phyloP scores from a whole-genome alignment of 92 coral and sea anemone genomes.

The Umimayanthus chanpuru region DNA sequence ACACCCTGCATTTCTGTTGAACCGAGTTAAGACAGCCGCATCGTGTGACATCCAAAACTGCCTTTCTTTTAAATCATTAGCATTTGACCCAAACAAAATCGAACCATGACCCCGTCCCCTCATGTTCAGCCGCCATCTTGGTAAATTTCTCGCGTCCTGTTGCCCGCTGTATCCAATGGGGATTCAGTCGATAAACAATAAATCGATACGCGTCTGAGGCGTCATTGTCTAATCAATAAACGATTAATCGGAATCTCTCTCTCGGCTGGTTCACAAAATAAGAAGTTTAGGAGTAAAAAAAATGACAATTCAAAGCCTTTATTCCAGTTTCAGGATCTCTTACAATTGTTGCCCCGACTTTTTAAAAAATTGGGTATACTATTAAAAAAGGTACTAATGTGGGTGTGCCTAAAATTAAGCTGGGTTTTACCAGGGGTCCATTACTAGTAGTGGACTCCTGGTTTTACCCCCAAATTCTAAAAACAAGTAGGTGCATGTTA shows the following conservation, averaged over 20 bases:
- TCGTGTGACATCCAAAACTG: conserved; percentile 24
- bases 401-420: too few species aligned
- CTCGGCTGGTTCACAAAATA: too few species aligned
- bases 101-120: not conserved
- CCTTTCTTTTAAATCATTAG: conserved; percentile 15
- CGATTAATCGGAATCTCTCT: not conserved
- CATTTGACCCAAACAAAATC: conserved; percentile 10
- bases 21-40: not conserved
- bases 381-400: too few species aligned
- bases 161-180: conserved; percentile 38
- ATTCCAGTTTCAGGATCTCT: too few species aligned
- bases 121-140: conserved; percentile 7
- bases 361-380: too few species aligned
- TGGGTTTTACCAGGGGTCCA: too few species aligned
- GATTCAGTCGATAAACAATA: conserved; percentile 30
- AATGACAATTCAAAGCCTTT: not conserved
- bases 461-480: too few species aligned
- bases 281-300: not conserved
- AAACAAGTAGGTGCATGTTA: too few species aligned
- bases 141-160: conserved; percentile 16
- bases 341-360: too few species aligned
- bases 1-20: conserved; percentile 26
- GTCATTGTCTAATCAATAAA: not conserved
- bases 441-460: too few species aligned
- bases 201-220: not conserved